Base-by-base conservation (phyloP, 2,888 invertebrate genomes). In the Macaria notata region DNA sequence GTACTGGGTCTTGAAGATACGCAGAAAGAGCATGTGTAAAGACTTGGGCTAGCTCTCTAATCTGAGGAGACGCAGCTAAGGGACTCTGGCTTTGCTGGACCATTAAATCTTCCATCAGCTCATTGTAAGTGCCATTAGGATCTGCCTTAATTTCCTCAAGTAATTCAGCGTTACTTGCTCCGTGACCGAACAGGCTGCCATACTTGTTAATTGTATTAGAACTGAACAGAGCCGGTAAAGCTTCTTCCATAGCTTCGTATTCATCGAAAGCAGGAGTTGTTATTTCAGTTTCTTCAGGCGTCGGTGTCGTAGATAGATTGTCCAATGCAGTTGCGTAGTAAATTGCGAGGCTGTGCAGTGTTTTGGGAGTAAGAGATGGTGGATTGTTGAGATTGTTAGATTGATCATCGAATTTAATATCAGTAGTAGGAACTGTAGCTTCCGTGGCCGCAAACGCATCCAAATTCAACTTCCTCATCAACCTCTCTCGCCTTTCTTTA, bases 21-120 rank as follows among this genome's bases (percentile, higher is more conserved):
- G 95, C 96, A 1, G 96, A 95, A 9, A 97, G 82, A 0, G 96
- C 97, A 72, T 96, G 94, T 0, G 96, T 96, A 71, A 97, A 97
- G 3, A 97, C 95, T 82, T 96, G 95, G 0, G 97, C 97, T 4
- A 97, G 81, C 80, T 96, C 95, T 51, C 96, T 92, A 0, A 96
- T 93, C 81, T 95, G 93, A n/a, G 95, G 92, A 62, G 84, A 92
- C 38, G 81, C 90, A 8, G 93, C 92, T 4, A 95, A 79, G 0
- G 94, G 93, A 30, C 93, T 93, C 72, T 94, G 92, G 70, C 95
- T 92, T 81, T 95, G 93, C 72, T 94, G 92, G 54, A 93, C 84
- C 46, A 93, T 91, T 7, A 94, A 78, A 74, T 94, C 94, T 60
- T 89, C 89, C 33, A 81, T 79, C 31, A 93, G 81, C 65, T 89